These are phyloP conservation scores for Hylaea fasciaria DNA, from an alignment of 2,888 invertebrate genomes.

Conservation along the genomic window DNA sequence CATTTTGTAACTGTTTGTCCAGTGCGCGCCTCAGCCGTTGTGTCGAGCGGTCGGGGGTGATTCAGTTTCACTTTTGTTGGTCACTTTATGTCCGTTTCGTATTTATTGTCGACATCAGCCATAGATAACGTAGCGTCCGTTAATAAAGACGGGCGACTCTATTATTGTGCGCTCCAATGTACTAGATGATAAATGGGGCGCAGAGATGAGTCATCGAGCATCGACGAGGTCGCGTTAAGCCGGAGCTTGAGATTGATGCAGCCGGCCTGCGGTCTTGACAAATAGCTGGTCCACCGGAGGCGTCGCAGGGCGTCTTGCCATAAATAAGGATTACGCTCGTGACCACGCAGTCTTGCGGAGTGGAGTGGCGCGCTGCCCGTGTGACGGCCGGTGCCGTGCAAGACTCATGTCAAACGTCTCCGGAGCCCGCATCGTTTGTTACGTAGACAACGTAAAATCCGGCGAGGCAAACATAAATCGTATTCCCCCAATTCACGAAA, in stretches of 20 bases:
- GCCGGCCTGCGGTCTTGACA: slow-evolving; percentile 69
- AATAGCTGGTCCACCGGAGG: slow-evolving; percentile 79
- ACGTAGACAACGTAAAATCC: slow-evolving; percentile 49
- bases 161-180: slow-evolving; percentile 53
- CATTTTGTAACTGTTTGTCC: slow-evolving; percentile 64
- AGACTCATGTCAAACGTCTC: slow-evolving; percentile 67
- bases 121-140: slow-evolving; percentile 64
- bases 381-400: slow-evolving; percentile 61
- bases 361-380: slow-evolving; percentile 62
- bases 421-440: slow-evolving; percentile 61
- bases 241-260: slow-evolving; percentile 76
- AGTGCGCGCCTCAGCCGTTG: slow-evolving; percentile 58
- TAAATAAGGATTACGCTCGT: slow-evolving; percentile 83
- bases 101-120: slow-evolving; percentile 65
- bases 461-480: slow-evolving; percentile 50
- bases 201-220: slow-evolving; percentile 56
- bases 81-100: slow-evolving; percentile 68
- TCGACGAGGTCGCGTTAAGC: slow-evolving; percentile 62
- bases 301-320: slow-evolving; percentile 81
- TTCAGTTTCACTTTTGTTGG: slow-evolving; percentile 78
- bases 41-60: slow-evolving; percentile 66
- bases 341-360: slow-evolving; percentile 79
- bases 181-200: slow-evolving; percentile 54
- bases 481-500: slow-evolving; percentile 56
- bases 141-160: slow-evolving; percentile 56